These are phyloP conservation scores for Entomobrya multifasciata DNA, from an alignment of 2,888 invertebrate species.

Conservation along the genomic window DNA sequence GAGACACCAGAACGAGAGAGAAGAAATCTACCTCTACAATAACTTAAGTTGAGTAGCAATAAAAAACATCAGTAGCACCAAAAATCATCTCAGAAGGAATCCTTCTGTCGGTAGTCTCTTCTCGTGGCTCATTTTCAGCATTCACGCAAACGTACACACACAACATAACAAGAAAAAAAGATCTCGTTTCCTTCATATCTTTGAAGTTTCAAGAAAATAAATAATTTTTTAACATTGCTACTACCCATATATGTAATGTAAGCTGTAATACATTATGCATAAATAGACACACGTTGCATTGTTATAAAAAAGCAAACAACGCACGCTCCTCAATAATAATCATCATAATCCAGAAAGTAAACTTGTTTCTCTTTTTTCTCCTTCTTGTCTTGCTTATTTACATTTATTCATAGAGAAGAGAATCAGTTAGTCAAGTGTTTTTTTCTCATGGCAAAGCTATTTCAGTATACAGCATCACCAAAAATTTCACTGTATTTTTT, in stretches of 20 bases:
- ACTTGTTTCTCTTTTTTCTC: slow-evolving; percentile 41
- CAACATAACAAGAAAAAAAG: slow-evolving; percentile 11
- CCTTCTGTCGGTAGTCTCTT: slow-evolving; percentile 22
- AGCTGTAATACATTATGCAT: slow-evolving; percentile 34
- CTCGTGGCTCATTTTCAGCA: slow-evolving; percentile 14
- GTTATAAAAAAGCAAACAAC: slow-evolving; percentile 40
- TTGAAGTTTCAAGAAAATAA: slow-evolving; percentile 10
- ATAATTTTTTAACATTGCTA: slow-evolving; percentile 20
- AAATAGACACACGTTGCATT: slow-evolving; percentile 12
- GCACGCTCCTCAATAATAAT: slow-evolving; percentile 23
- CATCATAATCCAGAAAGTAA: slow-evolving; percentile 45
- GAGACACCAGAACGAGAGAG: slow-evolving; percentile 27
- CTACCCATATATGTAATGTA: slow-evolving; percentile 52
- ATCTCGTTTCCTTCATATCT: slow-evolving; percentile 5
- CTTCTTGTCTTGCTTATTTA: not conserved
- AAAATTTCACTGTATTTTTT: not conserved
- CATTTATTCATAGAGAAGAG: not conserved
- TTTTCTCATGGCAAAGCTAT: not conserved
- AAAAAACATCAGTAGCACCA: slow-evolving; percentile 45
- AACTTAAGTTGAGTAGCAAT: not conserved
- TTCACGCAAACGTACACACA: not conserved
- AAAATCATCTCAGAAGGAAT: slow-evolving; percentile 17
- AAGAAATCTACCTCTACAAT: not conserved
- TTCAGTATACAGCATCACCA: too few species aligned
- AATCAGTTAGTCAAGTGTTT: not conserved